These are phyloP conservation scores for Chrysina gloriosa DNA, from an alignment of 2,888 invertebrate species.

Conservation along the genomic window DNA sequence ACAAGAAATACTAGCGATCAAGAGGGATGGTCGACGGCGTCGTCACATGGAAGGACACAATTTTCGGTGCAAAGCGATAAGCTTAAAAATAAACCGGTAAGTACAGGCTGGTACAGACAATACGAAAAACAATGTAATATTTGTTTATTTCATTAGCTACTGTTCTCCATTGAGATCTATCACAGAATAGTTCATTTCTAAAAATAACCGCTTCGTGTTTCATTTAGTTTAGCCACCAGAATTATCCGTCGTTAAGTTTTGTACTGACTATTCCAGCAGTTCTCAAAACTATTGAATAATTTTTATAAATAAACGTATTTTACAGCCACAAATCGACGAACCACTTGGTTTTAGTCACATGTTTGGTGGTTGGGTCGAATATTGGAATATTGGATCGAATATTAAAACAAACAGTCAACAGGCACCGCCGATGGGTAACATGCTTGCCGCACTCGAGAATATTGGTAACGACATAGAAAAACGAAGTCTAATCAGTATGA, in stretches of 20 bases:
- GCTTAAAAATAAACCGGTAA: slow-evolving; percentile 66
- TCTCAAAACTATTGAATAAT: too few relatives aligned
- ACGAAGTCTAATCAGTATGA: slow-evolving; percentile 44
- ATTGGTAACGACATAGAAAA: slow-evolving; percentile 60
- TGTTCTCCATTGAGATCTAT: too few relatives aligned
- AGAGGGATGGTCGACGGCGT: slow-evolving; percentile 59
- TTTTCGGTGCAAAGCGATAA: slow-evolving; percentile 67
- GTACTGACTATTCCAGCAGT: too few relatives aligned
- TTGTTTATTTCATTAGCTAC: too few relatives aligned
- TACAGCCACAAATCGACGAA: slow-evolving; percentile 64
- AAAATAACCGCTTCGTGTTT: too few relatives aligned
- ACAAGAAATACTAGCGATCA: slow-evolving; percentile 59
- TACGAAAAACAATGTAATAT: too few relatives aligned
- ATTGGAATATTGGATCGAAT: too few relatives aligned
- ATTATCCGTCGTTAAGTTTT: too few relatives aligned
- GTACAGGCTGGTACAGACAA: slow-evolving; percentile 52
- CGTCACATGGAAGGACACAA: slow-evolving; percentile 53
- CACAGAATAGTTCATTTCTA: too few relatives aligned
- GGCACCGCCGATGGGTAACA: slow-evolving; percentile 63
- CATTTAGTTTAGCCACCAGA: too few relatives aligned
- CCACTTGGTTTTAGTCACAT: slow-evolving; percentile 64
- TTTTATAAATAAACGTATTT: slow-evolving; percentile 21
- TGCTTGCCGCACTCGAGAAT: slow-evolving; percentile 66
- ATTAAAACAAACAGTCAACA: slow-evolving; percentile 52
- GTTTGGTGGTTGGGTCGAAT: slow-evolving; percentile 62